Evolutionary conservation across 1,140 invertebrate genomes (phyloP), one percentile per base, ranked within the genome.

Genomic region (Cyclina sinensis): DNA sequence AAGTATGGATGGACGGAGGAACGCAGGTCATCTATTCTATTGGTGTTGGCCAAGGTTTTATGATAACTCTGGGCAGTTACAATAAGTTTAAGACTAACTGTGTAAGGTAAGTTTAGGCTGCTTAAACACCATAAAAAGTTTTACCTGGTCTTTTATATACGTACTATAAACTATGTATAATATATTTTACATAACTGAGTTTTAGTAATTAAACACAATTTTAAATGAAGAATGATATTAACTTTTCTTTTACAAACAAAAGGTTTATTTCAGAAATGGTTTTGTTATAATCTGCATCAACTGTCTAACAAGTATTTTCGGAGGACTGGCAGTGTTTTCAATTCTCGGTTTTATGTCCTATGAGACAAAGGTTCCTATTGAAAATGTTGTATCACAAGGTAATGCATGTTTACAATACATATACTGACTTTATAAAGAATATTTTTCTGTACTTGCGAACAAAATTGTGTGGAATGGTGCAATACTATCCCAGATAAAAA

Each of bases 311-410:
- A 92, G 92, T 54, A 21, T 94, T 4, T 91, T 91, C 79, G 93
- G 89, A 39, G 93, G 93, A 0, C 90, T 94, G 18, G 93, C 92
- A 39, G 90, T 94, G 46, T 94, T 94, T 88, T 78, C 90, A 9
- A 89, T 93, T n/a, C 79, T 94, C 37, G 93, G 94, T 2, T 93
- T 91, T 46, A 93, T 94, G 91, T 86, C 93, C 0, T 70, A 91
- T 57, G 82, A 91, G 81, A 91, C 81, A 18, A 62, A 88, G 21
- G n/a, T 90, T 48, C 78, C 78, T 9, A 84, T 94, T 1, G 83
- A 88, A 5, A 73, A 92, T 59, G 90, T 76, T 21, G 88, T 48
- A 2, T 39, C 32, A 12, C 46, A 57, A 39, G 83, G 88, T 89
- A 79, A 30, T 27, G 43, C 14, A 7, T 43, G 43, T 43, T 14